Evolutionary conservation across 2,113 vertebrate genomes (phyloP).

Genomic region (Balaeniceps rex): DNA sequence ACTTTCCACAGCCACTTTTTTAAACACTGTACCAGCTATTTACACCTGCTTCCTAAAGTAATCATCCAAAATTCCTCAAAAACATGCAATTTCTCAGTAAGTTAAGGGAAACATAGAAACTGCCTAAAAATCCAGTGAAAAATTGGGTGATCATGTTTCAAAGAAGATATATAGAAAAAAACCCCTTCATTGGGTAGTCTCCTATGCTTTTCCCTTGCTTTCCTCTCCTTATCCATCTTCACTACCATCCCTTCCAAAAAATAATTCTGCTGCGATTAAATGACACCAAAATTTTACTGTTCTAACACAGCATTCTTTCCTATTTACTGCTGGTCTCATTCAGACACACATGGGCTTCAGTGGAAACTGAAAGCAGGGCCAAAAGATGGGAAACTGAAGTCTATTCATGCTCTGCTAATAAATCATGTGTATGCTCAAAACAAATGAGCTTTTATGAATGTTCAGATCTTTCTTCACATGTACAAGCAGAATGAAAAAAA

Average conservation of each 20-base stretch:
- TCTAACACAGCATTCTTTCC: background rate
- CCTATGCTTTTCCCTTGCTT: background rate
- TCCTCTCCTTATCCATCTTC: background rate
- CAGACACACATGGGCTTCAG: background rate
- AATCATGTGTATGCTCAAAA: background rate
- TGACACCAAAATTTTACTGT: background rate
- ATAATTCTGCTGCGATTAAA: background rate
- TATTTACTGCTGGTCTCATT: background rate
- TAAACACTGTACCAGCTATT: background rate
- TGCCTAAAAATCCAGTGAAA: background rate
- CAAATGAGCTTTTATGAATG: background rate
- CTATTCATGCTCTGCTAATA: background rate
- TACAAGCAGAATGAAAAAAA: background rate
- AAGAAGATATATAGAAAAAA: background rate
- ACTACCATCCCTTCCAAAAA: background rate
- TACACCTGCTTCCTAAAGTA: background rate
- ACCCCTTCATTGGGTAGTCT: background rate
- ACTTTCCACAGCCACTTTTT: background rate
- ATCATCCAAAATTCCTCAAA: background rate
- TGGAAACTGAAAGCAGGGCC: background rate
- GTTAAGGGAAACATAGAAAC: background rate
- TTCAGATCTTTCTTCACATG: background rate
- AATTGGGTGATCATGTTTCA: background rate
- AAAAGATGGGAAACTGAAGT: constrained; percentile 11
- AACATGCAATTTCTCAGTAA: background rate